Percentiles rank a stretch among this genome's conserved stretches.
These are phyloP conservation scores for Oscheius sp. DNA, from an alignment of 2,888 invertebrate genomes.

Conservation along the genomic window DNA sequence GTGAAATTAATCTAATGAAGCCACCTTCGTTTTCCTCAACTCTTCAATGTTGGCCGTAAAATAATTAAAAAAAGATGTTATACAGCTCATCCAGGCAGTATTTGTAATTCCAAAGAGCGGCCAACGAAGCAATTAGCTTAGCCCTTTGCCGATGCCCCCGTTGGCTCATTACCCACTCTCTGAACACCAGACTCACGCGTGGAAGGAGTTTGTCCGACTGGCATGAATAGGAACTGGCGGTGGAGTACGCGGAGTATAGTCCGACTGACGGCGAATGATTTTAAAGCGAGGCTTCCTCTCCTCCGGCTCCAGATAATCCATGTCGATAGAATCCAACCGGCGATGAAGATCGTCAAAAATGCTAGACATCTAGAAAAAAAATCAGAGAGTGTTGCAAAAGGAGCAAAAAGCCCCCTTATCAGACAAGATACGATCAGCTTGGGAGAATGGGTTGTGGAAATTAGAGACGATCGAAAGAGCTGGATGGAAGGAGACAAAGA, in stretches of 20 bases:
- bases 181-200: slow-evolving; percentile 7
- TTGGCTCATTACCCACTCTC: background rate
- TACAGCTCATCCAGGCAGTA: no score
- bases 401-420: no score
- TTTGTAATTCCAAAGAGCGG: slow-evolving; percentile 10
- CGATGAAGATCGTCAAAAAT: background rate
- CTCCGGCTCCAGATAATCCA: background rate
- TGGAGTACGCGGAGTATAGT: slow-evolving; percentile 5
- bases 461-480: no score
- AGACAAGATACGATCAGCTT: no score
- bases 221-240: background rate
- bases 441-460: no score
- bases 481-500: no score
- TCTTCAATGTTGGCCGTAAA: no score
- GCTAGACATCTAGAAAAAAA: no score
- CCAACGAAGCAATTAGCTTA: slow-evolving; percentile 19
- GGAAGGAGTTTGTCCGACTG: background rate
- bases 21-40: no score
- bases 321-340: background rate
- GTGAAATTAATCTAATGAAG: no score
- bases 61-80: no score
- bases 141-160: slow-evolving; percentile 11
- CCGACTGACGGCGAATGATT: slow-evolving; percentile 5
- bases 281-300: slow-evolving; percentile 9
- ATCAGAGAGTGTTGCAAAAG: no score